Conservation (phyloP, 2,113 vertebrate species). For the Saccopteryx bilineata region DNA sequence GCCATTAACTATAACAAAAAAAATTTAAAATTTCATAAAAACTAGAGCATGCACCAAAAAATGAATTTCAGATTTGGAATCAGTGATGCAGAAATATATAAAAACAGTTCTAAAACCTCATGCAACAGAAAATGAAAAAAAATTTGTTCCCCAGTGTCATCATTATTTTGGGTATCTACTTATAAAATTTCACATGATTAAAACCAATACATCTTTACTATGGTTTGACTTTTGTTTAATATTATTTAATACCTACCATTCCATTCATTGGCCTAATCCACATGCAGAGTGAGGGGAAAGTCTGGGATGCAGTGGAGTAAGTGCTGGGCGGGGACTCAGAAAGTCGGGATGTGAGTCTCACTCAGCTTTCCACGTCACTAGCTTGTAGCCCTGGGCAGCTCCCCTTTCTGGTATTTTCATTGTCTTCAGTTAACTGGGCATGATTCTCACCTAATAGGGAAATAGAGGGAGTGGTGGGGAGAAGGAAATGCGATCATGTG, state of each 20-base stretch:
- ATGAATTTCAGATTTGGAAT: too few relatives aligned
- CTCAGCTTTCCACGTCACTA: neutral
- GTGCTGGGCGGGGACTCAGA: neutral
- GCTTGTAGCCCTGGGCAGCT: neutral
- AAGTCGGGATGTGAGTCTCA: neutral
- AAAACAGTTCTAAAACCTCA: too few relatives aligned
- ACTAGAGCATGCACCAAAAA: too few relatives aligned
- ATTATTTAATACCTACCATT: slow-evolving; percentile 49
- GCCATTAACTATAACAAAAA: too few relatives aligned
- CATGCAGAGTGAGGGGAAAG: neutral
- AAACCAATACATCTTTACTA: neutral
- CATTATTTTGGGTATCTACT: slow-evolving; percentile 11
- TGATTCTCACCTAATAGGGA: neutral
- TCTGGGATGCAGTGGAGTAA: neutral
- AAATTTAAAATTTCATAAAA: too few relatives aligned
- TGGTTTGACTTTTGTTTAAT: slow-evolving; percentile 47
- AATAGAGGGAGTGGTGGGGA: neutral
- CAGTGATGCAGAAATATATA: too few relatives aligned
- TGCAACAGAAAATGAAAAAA: too few relatives aligned
- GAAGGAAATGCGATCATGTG: neutral
- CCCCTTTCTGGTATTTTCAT: neutral
- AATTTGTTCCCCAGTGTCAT: too few relatives aligned
- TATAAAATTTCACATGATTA: slow-evolving; percentile 38
- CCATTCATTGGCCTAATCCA: neutral
- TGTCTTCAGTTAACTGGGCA: neutral